A percentile compares a stretch with the other conserved stretches of the same genome.
Evolutionary conservation across 2,113 vertebrate genomes (phyloP).

Genomic region (Ploceus nigricollis): DNA sequence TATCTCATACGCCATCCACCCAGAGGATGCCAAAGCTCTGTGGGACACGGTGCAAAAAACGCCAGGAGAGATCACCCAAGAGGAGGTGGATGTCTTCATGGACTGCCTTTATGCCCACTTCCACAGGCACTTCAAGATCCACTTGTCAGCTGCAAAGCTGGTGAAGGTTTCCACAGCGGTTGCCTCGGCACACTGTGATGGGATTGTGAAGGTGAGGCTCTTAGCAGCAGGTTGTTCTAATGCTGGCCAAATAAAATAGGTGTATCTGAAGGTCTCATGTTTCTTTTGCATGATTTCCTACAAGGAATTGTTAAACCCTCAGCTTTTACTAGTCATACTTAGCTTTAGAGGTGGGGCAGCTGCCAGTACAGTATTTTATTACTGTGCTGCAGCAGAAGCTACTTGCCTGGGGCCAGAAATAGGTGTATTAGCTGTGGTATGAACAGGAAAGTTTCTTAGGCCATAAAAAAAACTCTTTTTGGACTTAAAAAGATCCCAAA

Average conservation of each 20-base stretch:
- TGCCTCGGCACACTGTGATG: slow-evolving; percentile 82
- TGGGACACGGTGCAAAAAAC: slow-evolving; percentile 82
- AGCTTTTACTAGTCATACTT: background rate
- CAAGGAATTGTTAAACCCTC: background rate
- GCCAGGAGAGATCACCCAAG: slow-evolving; percentile 74
- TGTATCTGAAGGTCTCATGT: background rate
- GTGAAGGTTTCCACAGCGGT: slow-evolving; percentile 83
- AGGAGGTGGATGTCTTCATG: slow-evolving; percentile 85
- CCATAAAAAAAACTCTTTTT: background rate
- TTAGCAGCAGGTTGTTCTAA: background rate
- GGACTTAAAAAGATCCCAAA: background rate
- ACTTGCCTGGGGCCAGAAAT: background rate
- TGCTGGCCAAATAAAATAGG: background rate
- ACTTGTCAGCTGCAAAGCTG: slow-evolving; percentile 83
- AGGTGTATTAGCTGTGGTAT: background rate
- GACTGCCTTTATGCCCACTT: slow-evolving; percentile 85
- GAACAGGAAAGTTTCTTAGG: background rate
- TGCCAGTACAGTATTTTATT: background rate
- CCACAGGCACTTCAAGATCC: slow-evolving; percentile 87
- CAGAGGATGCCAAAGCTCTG: slow-evolving; percentile 84
- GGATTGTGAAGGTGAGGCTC: slow-evolving; percentile 86
- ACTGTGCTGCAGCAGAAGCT: background rate
- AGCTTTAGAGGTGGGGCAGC: background rate
- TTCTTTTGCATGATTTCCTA: background rate
- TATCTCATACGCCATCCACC: slow-evolving; percentile 80